These are phyloP conservation scores for Drosophila subquinaria DNA, from an alignment of 2,888 invertebrate genomes.

Conservation along the genomic window DNA sequence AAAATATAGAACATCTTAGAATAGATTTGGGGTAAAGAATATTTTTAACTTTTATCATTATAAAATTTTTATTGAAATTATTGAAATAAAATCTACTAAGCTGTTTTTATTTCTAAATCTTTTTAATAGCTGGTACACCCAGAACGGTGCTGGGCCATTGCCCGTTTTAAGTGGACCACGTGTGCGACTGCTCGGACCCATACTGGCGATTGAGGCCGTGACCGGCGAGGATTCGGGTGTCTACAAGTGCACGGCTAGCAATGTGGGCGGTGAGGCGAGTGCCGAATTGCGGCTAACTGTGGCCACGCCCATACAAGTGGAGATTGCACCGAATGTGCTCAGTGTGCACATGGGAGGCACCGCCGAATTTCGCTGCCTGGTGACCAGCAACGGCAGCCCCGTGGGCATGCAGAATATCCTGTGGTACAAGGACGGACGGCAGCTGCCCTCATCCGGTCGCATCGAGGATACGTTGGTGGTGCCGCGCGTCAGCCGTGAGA, in stretches of 20 bases:
- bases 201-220: constrained; percentile 90
- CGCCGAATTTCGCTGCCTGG: constrained; percentile 90
- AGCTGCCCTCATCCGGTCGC: constrained; percentile 89
- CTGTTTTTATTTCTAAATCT: background rate
- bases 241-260: constrained; percentile 90
- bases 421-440: constrained; percentile 90
- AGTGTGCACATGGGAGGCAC: constrained; percentile 91
- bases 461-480: constrained; percentile 89
- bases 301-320: constrained; percentile 89
- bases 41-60: no score
- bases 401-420: constrained; percentile 87
- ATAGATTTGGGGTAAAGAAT: no score
- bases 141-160: constrained; percentile 88
- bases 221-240: constrained; percentile 89
- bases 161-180: constrained; percentile 89
- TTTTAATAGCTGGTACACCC: constrained; percentile 88
- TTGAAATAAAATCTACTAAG: background rate
- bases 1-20: no score
- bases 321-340: constrained; percentile 88
- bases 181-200: constrained; percentile 89
- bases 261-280: constrained; percentile 90
- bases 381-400: constrained; percentile 87
- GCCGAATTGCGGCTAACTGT: constrained; percentile 89
- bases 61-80: no score
- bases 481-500: constrained; percentile 89